Conservation (phyloP, 1,140 invertebrate genomes). For the Agrypnia vestita region DNA sequence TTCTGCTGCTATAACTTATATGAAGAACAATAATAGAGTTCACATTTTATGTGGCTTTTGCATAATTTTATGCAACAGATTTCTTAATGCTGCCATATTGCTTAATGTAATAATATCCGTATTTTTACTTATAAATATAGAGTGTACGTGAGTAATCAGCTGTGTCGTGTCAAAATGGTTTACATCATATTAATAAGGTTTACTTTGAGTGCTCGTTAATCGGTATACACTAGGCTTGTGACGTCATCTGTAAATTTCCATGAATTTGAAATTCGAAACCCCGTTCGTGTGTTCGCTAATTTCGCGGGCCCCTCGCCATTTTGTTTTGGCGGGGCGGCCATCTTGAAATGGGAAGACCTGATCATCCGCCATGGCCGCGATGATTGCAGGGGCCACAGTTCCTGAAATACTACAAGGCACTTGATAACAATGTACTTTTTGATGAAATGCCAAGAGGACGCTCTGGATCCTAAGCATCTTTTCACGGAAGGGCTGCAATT, state of each 20-base stretch:
- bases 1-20: too few species aligned
- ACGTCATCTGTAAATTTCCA: constrained; percentile 31
- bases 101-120: too few species aligned
- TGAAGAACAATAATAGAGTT: too few species aligned
- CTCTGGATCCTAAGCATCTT: neutral
- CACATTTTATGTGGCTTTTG: too few species aligned
- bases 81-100: too few species aligned
- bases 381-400: neutral
- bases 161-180: constrained; percentile 11
- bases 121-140: too few species aligned
- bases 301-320: constrained; percentile 25
- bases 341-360: constrained; percentile 23
- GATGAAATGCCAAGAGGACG: neutral
- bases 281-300: constrained; percentile 27
- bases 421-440: constrained; percentile 16
- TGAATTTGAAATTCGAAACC: constrained; percentile 43
- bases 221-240: constrained; percentile 7
- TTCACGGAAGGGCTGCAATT: neutral
- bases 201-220: constrained; percentile 29
- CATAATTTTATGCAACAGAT: too few species aligned
- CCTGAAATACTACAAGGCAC: neutral
- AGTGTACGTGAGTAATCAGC: neutral
- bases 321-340: constrained; percentile 21
- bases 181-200: constrained; percentile 13
- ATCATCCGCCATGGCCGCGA: neutral